Base-by-base conservation (phyloP, 1,140 invertebrate species). In the Ectropis grisescens region DNA sequence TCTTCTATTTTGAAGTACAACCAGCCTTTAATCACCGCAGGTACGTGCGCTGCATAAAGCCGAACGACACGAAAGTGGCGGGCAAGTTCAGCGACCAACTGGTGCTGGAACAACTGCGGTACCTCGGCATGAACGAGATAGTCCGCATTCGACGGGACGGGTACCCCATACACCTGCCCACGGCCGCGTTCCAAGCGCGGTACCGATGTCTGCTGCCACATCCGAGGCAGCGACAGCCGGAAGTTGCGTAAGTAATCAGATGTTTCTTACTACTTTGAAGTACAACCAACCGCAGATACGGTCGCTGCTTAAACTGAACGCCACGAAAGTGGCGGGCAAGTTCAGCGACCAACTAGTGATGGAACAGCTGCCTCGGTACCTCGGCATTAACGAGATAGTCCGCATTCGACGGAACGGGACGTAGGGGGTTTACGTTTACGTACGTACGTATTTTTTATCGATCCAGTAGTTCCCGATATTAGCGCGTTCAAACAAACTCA, bases 331-430 rank as follows among this genome's bases (percentile, higher is more conserved):
- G n/a, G 85, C 94, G 0, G 89, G 95, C 55, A 87, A 90, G 45
- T 98, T 94, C 69, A 90, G 93, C 68, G 89, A 92, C 23, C 85
- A 88, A 29, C 84, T 97, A 32, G 95, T 98, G 1, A 80, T 96
- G 23, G 93, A 95, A 54, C 96, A 98, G 81, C 83, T 98, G n/a
- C n/a, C n/a, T 2, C 89, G 90, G 47, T 98, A 98, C 82, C 87
- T 98, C 27, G 96, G 96, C 28, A 98, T 98, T 94, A 83, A 97
- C 59, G 96, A 98, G 71, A 97, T 98, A 19, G n/a, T n/a, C n/a
- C n/a, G n/a, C n/a, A n/a, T n/a, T n/a, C n/a, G n/a, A n/a, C n/a
- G n/a, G n/a, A n/a, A n/a, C n/a, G n/a, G n/a, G n/a, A n/a, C n/a
- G n/a, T n/a, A n/a, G n/a, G n/a, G n/a, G n/a, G n/a, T n/a, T n/a